A percentile compares a stretch with the other conserved stretches of the same genome.
phyloP scores from a whole-genome alignment of 2,888 invertebrate species.

The Polia nebulosa region DNA sequence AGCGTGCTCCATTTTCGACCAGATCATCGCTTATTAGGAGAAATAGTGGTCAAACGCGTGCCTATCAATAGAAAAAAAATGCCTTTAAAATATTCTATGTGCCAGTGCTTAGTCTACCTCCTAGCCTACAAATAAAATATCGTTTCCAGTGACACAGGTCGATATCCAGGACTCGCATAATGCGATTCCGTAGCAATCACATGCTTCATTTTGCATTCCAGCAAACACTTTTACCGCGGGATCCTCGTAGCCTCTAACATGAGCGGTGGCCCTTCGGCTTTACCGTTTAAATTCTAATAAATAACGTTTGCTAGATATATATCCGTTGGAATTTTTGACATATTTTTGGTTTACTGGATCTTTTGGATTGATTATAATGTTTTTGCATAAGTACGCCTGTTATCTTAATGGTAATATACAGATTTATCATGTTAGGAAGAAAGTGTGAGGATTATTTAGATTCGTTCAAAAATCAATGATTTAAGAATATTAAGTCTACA shows the following conservation, averaged over 20 bases:
- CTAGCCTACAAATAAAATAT: constrained; percentile 47
- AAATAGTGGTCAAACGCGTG: too few relatives aligned
- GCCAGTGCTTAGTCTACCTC: constrained; percentile 7
- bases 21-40: too few relatives aligned
- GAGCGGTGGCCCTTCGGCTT: constrained; percentile 64
- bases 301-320: constrained; percentile 41
- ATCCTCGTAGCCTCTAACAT: constrained; percentile 70
- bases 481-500: too few relatives aligned
- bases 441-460: background rate
- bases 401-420: background rate
- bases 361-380: background rate
- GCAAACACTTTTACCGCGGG: constrained; percentile 81
- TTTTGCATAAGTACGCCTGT: background rate
- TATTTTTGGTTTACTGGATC: constrained; percentile 11
- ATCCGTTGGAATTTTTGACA: constrained; percentile 27
- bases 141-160: constrained; percentile 70
- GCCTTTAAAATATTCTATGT: constrained; percentile 1
- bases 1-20: too few relatives aligned
- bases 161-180: constrained; percentile 77
- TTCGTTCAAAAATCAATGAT: background rate
- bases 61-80: too few relatives aligned
- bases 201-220: constrained; percentile 89
- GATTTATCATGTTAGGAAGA: background rate
- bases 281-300: constrained; percentile 60
- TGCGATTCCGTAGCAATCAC: constrained; percentile 87